Evolutionary conservation across 2,797 vertebrate species (phyloP).

Genomic region (Petrocephalus sullivani): DNA sequence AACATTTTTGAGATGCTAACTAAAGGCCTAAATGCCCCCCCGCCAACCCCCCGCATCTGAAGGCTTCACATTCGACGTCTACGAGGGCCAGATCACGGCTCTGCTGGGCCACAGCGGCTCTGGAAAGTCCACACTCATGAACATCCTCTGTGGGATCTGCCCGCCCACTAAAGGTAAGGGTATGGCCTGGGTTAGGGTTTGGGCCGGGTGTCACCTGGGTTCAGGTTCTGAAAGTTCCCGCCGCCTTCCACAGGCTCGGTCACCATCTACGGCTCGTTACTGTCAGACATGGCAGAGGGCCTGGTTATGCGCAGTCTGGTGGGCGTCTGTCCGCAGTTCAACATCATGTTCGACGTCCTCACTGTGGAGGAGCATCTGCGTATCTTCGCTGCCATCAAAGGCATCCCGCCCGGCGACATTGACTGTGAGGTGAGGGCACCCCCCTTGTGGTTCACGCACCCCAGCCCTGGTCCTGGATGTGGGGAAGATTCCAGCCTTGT

Average conservation of each 20-base stretch:
- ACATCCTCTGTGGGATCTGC: slow-evolving; percentile 90
- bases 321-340: slow-evolving; percentile 89
- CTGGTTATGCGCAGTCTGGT: slow-evolving; percentile 83
- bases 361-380: slow-evolving; percentile 91
- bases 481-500: neutral
- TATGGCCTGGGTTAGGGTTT: neutral
- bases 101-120: slow-evolving; percentile 92
- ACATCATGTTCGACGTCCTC: slow-evolving; percentile 89
- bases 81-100: slow-evolving; percentile 93
- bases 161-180: slow-evolving; percentile 68
- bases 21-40: neutral
- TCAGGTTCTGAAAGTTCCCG: neutral
- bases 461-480: neutral
- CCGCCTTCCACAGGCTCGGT: slow-evolving; percentile 64
- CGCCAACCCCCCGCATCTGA: slow-evolving; percentile 15
- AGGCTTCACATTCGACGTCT: slow-evolving; percentile 93
- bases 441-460: neutral
- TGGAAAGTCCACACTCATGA: slow-evolving; percentile 91
- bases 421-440: slow-evolving; percentile 69
- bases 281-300: slow-evolving; percentile 82
- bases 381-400: slow-evolving; percentile 88
- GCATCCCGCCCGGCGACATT: slow-evolving; percentile 71
- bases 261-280: slow-evolving; percentile 78
- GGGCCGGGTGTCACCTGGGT: neutral
- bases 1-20: neutral